phyloP scores from a whole-genome alignment of 2,888 invertebrate species.

The Heliconius sara region DNA sequence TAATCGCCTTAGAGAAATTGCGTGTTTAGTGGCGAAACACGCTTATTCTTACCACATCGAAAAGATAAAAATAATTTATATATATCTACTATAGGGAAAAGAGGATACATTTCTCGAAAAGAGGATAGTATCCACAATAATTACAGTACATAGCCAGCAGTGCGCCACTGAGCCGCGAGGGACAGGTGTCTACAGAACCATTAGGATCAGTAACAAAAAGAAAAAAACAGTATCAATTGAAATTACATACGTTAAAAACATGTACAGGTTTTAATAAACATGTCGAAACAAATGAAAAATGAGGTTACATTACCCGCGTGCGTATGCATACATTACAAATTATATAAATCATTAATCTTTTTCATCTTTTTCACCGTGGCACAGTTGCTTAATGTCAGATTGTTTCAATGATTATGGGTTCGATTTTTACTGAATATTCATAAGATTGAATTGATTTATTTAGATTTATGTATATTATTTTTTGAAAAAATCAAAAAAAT shows the following conservation, averaged over 20 bases:
- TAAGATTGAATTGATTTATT: no score
- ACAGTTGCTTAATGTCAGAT: not conserved
- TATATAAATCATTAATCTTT: slow-evolving; percentile 42
- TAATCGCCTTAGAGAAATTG: no score
- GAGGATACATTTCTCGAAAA: no score
- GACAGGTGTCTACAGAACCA: not conserved
- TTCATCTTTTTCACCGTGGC: not conserved
- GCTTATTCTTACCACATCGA: no score
- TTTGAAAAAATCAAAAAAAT: not conserved
- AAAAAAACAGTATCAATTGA: slow-evolving; percentile 7
- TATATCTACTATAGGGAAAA: no score
- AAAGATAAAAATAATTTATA: no score
- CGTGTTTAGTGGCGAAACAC: not conserved
- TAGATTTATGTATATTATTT: no score
- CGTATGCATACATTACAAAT: slow-evolving; percentile 14
- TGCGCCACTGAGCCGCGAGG: not conserved
- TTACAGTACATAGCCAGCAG: no score
- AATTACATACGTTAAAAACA: slow-evolving; percentile 18
- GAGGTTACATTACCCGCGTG: slow-evolving; percentile 33
- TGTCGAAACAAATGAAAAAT: slow-evolving; percentile 40
- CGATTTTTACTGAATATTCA: not conserved
- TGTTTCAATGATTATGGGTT: not conserved
- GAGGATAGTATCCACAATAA: no score
- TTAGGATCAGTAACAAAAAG: slow-evolving; percentile 2
- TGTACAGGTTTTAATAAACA: slow-evolving; percentile 32